A percentile compares a stretch with the other conserved stretches of the same genome.
phyloP scores from a whole-genome alignment of 1,140 invertebrate genomes.

The Chrysopa pallens region DNA sequence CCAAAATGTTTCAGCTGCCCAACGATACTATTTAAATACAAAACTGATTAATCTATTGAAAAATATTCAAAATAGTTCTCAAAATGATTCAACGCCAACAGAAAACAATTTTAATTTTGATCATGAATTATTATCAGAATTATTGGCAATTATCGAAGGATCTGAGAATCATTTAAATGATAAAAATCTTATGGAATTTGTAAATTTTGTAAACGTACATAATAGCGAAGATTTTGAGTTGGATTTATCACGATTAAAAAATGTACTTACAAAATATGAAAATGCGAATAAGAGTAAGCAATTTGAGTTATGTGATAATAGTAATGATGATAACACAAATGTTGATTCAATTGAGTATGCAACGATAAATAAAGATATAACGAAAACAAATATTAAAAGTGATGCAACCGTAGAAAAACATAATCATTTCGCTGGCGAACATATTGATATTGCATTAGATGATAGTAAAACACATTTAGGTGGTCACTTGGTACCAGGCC shows the following conservation, averaged over 20 bases:
- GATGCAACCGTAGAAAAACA: conserved; percentile 3
- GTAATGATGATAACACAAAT: neutral
- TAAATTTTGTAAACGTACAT: conserved; percentile 13
- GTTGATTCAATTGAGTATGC: neutral
- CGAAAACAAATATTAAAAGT: neutral
- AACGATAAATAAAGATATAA: neutral
- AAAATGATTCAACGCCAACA: conserved; percentile 3
- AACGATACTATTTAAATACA: conserved; percentile 6
- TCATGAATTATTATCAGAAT: conserved; percentile 8
- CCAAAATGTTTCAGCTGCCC: conserved; percentile 2
- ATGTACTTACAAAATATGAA: conserved; percentile 9
- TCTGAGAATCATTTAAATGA: conserved; percentile 9
- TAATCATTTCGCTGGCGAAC: conserved; percentile 12
- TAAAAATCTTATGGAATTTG: conserved; percentile 13
- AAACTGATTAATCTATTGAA: conserved; percentile 11
- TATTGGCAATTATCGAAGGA: conserved; percentile 10
- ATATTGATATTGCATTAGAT: conserved; percentile 5
- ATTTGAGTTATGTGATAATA: conserved; percentile 7
- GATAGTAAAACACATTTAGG: conserved; percentile 7
- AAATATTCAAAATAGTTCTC: conserved; percentile 7
- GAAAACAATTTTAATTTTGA: conserved; percentile 8
- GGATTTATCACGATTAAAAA: conserved; percentile 10
- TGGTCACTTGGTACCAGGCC: conserved; percentile 18
- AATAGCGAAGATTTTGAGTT: conserved; percentile 11
- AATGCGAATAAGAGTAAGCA: conserved; percentile 9